Percentiles rank a stretch among this genome's conserved stretches.
Evolutionary conservation across 1,140 invertebrate genomes (phyloP).

Genomic region (Eufriesea mexicana): DNA sequence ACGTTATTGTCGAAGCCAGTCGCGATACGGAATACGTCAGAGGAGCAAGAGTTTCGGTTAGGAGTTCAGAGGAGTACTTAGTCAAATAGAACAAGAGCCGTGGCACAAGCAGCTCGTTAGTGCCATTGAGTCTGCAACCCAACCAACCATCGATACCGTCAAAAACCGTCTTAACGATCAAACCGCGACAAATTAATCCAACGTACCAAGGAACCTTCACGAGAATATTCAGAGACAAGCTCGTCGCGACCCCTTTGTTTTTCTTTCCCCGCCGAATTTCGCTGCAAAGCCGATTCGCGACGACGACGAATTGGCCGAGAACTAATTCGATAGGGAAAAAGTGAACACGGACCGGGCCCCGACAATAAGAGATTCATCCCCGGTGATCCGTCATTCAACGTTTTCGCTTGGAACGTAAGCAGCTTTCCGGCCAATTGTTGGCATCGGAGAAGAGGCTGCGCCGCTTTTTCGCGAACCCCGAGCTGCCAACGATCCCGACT

Average conservation of each 20-base stretch:
- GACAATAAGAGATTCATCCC: background rate
- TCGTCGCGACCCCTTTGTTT: background rate
- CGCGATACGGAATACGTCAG: too few relatives aligned
- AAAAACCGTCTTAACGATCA: too few relatives aligned
- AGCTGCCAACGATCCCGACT: background rate
- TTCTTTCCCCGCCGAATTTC: background rate
- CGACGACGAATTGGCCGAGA: background rate
- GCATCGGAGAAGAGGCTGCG: background rate
- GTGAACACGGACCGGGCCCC: background rate
- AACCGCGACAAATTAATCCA: too few relatives aligned
- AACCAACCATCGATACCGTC: too few relatives aligned
- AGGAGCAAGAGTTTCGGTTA: too few relatives aligned
- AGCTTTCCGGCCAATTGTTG: background rate
- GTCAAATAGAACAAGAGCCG: too few relatives aligned
- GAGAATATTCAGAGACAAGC: background rate
- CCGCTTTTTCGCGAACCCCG: background rate
- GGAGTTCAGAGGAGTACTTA: too few relatives aligned
- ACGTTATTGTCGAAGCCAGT: too few relatives aligned
- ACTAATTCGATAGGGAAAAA: constrained; percentile 8
- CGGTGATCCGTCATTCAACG: background rate
- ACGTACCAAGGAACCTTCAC: too few relatives aligned
- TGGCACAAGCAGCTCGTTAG: too few relatives aligned
- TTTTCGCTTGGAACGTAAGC: constrained; percentile 12
- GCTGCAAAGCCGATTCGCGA: background rate
- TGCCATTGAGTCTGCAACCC: too few relatives aligned